A percentile compares a stretch with the other conserved stretches of the same genome.
These are phyloP conservation scores for Tachina fera DNA, from an alignment of 2,888 invertebrate species.

Conservation along the genomic window DNA sequence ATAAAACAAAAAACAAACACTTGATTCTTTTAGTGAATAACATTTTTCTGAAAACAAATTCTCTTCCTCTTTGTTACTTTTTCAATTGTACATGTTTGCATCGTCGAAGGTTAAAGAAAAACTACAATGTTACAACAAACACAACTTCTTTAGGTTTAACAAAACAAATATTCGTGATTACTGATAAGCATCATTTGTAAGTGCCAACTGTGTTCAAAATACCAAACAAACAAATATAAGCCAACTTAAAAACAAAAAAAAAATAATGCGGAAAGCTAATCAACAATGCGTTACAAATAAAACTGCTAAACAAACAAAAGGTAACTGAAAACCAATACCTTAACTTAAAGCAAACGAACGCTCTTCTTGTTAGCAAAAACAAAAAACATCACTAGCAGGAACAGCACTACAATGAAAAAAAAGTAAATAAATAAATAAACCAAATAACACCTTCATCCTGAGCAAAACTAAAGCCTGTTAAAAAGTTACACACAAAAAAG, in stretches of 20 bases:
- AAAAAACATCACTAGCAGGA: constrained; percentile 49
- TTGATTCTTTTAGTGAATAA: constrained; percentile 28
- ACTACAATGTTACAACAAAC: constrained; percentile 61
- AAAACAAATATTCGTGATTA: constrained; percentile 83
- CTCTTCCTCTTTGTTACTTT: background rate
- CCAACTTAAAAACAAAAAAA: constrained; percentile 55
- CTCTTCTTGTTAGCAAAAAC: constrained; percentile 44
- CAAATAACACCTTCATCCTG: constrained; percentile 57
- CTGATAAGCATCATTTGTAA: constrained; percentile 81
- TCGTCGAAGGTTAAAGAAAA: constrained; percentile 22
- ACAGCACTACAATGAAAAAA: constrained; percentile 48
- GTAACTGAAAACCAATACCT: constrained; percentile 55
- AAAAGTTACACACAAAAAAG: constrained; percentile 62
- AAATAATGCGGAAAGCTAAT: constrained; percentile 79
- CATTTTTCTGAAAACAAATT: background rate
- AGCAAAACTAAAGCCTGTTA: constrained; percentile 6
- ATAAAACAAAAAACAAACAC: constrained; percentile 21
- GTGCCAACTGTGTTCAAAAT: constrained; percentile 75
- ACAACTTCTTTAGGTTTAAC: constrained; percentile 78
- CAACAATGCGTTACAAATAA: constrained; percentile 80
- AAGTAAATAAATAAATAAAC: background rate
- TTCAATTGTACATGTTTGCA: constrained; percentile 25
- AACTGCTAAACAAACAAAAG: constrained; percentile 44
- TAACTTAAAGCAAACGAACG: constrained; percentile 57
- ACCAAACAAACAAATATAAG: background rate